Conservation (phyloP, 2,113 vertebrate genomes). For the Electrona antarctica region DNA sequence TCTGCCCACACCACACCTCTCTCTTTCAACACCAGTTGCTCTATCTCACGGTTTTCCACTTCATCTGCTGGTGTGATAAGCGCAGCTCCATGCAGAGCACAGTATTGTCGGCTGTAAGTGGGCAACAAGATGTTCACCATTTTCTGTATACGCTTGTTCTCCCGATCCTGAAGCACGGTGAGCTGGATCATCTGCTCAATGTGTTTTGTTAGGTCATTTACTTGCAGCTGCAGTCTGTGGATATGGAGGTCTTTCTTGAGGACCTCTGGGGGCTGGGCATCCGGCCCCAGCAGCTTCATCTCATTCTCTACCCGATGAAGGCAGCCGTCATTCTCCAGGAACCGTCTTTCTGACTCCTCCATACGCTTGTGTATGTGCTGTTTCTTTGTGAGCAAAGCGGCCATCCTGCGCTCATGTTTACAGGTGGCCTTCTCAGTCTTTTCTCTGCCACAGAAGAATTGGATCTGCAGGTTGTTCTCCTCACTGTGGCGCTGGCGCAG, state of each 20-base stretch:
- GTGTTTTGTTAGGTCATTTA: slow-evolving; percentile 86
- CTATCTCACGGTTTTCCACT: slow-evolving; percentile 80
- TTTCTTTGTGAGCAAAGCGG: slow-evolving; percentile 79
- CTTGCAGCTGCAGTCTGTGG: slow-evolving; percentile 86
- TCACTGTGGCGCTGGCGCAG: slow-evolving; percentile 86
- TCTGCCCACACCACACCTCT: slow-evolving; percentile 94
- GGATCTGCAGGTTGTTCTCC: slow-evolving; percentile 86
- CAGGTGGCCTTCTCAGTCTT: slow-evolving; percentile 90
- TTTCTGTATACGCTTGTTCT: slow-evolving; percentile 86
- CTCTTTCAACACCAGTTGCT: slow-evolving; percentile 89
- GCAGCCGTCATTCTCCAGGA: slow-evolving; percentile 88
- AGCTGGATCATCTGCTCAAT: slow-evolving; percentile 84
- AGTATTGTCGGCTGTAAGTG: slow-evolving; percentile 79
- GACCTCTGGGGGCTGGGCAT: slow-evolving; percentile 81
- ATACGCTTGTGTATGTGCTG: slow-evolving; percentile 82
- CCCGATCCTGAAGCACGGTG: slow-evolving; percentile 86
- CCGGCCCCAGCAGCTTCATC: slow-evolving; percentile 82
- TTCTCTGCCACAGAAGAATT: slow-evolving; percentile 86
- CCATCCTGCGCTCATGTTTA: slow-evolving; percentile 88
- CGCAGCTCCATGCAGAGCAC: slow-evolving; percentile 72
- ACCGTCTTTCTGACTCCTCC: slow-evolving; percentile 75
- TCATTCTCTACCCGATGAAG: slow-evolving; percentile 89
- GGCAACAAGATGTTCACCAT: slow-evolving; percentile 85
- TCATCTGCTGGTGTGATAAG: slow-evolving; percentile 71
- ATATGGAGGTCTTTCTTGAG: slow-evolving; percentile 83